Conservation (phyloP, 2,797 vertebrate species). For the Sylvia borin region DNA sequence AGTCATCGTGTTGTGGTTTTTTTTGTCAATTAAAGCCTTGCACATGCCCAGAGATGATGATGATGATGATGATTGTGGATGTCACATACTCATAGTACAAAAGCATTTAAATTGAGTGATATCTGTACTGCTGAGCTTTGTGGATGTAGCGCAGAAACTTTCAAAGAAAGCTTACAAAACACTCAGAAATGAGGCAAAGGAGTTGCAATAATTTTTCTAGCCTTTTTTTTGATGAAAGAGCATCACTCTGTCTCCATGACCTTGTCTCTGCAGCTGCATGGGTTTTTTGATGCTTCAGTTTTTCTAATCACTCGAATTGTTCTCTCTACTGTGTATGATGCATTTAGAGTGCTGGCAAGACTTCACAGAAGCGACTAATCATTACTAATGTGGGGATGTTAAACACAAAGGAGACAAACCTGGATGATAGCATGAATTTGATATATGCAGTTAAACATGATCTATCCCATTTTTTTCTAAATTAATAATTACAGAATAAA, state of each 20-base stretch:
- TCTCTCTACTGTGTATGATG: not conserved
- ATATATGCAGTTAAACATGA: not conserved
- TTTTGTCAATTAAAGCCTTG: not conserved
- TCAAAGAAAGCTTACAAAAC: not conserved
- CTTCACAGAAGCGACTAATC: not conserved
- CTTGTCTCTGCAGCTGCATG: conserved; percentile 45
- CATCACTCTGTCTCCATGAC: not conserved
- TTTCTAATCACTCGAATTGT: conserved; percentile 52
- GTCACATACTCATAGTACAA: not conserved
- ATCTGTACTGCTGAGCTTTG: not conserved
- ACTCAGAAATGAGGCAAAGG: not conserved
- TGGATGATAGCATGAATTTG: not conserved
- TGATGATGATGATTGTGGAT: not conserved
- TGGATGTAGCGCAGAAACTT: not conserved
- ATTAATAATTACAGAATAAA: not conserved
- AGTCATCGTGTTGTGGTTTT: fast-evolving
- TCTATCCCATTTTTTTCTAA: not conserved
- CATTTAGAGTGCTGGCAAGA: conserved; percentile 23
- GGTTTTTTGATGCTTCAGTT: not conserved
- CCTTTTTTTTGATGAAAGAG: not conserved
- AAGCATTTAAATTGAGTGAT: not conserved
- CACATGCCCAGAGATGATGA: not conserved
- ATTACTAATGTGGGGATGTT: not conserved
- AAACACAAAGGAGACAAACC: conserved; percentile 24
- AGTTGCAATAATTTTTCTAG: not conserved